Conservation (phyloP, 92 coral and sea anemone genomes). For the Parazoanthus atlanticus region DNA sequence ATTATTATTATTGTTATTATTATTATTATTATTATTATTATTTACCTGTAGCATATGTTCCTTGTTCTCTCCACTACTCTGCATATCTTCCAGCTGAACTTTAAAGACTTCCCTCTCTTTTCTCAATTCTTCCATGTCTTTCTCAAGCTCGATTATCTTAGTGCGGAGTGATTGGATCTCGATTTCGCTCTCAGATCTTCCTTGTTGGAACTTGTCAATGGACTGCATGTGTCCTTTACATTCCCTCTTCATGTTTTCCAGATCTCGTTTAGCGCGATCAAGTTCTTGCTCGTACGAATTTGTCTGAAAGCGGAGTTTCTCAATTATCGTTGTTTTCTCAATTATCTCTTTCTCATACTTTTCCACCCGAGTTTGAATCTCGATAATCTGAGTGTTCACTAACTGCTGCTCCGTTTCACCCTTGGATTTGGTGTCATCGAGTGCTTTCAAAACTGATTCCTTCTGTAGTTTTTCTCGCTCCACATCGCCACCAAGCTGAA, state of each 20-base stretch:
- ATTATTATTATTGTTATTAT: no score
- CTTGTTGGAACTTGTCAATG: slow-evolving; percentile 76
- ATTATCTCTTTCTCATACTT: slow-evolving; percentile 75
- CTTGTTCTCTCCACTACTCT: slow-evolving; percentile 75
- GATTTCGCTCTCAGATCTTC: slow-evolving; percentile 71
- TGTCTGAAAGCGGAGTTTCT: slow-evolving; percentile 78
- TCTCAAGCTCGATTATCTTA: slow-evolving; percentile 75
- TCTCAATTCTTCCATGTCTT: slow-evolving; percentile 71
- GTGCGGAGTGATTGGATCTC: slow-evolving; percentile 72
- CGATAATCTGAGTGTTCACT: slow-evolving; percentile 69
- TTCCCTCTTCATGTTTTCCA: slow-evolving; percentile 77
- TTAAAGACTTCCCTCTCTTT: slow-evolving; percentile 77
- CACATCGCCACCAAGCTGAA: slow-evolving; percentile 76
- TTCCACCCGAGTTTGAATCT: slow-evolving; percentile 76
- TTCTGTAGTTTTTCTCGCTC: slow-evolving; percentile 70
- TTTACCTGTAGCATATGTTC: slow-evolving; percentile 77
- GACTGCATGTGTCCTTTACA: slow-evolving; percentile 62
- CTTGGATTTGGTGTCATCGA: slow-evolving; percentile 59
- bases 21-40: no score
- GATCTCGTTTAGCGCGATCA: slow-evolving; percentile 80
- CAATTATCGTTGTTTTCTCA: slow-evolving; percentile 84
- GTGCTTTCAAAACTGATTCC: slow-evolving; percentile 57
- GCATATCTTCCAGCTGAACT: slow-evolving; percentile 73
- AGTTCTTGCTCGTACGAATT: slow-evolving; percentile 77
- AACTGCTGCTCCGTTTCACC: slow-evolving; percentile 72